Percentiles rank a stretch among this genome's conserved stretches.
These are phyloP conservation scores for honey bee (Apis mellifera) DNA, from an alignment of 1,140 invertebrate genomes.

Conservation along the genomic window DNA sequence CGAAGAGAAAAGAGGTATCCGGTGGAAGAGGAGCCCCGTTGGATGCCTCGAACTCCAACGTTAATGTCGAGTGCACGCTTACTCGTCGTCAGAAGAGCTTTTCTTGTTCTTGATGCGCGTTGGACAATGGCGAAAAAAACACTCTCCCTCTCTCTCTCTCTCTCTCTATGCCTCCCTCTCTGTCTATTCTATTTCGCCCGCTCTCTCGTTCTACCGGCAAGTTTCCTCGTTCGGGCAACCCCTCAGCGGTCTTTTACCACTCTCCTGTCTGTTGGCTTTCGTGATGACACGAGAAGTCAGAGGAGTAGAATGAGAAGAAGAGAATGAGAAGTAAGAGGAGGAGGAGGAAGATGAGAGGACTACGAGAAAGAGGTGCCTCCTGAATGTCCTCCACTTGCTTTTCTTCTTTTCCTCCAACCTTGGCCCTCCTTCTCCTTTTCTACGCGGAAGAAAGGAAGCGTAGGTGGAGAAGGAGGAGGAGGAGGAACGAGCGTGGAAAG, in stretches of 20 bases:
- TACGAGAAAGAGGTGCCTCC: slow-evolving; percentile 17
- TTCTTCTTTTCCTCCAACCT: slow-evolving; percentile 24
- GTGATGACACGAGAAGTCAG: slow-evolving; percentile 38
- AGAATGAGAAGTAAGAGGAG: background rate
- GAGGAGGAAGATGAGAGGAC: slow-evolving; percentile 26
- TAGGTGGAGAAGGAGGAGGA: slow-evolving; percentile 35
- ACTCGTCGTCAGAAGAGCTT: slow-evolving; percentile 71
- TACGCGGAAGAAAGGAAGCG: slow-evolving; percentile 46
- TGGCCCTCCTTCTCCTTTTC: slow-evolving; percentile 40
- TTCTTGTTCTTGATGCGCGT: slow-evolving; percentile 74
- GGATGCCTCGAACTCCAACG: slow-evolving; percentile 59
- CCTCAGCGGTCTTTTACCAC: slow-evolving; percentile 43
- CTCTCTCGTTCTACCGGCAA: slow-evolving; percentile 15
- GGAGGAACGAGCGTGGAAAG: slow-evolving; percentile 41
- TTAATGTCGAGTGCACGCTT: slow-evolving; percentile 61
- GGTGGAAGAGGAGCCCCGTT: slow-evolving; percentile 54
- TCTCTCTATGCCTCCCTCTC: slow-evolving; percentile 17
- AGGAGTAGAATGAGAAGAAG: background rate
- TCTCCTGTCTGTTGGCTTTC: slow-evolving; percentile 45
- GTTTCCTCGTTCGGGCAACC: slow-evolving; percentile 44
- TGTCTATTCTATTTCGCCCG: background rate
- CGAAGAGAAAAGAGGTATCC: slow-evolving; percentile 57
- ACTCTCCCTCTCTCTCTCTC: slow-evolving; percentile 35
- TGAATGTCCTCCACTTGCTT: slow-evolving; percentile 55
- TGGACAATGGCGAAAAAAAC: slow-evolving; percentile 72